Percentiles rank a stretch among this genome's conserved stretches.
These are phyloP conservation scores for Osmoderma eremita DNA, from an alignment of 2,888 invertebrate species.

Conservation along the genomic window DNA sequence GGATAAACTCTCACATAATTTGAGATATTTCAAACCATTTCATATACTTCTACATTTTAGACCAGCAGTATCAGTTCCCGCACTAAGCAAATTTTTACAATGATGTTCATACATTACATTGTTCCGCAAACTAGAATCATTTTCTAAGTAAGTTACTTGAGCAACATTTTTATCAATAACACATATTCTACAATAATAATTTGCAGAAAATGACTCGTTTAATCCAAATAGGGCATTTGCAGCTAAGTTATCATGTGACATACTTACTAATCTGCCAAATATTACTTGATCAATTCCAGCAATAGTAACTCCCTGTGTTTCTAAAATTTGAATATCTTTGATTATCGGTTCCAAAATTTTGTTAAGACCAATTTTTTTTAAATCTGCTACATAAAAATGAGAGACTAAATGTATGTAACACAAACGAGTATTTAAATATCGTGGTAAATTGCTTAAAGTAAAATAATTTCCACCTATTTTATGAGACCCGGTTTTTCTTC, in stretches of 20 bases:
- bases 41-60: slow-evolving; percentile 43
- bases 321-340: slow-evolving; percentile 37
- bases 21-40: slow-evolving; percentile 46
- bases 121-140: slow-evolving; percentile 25
- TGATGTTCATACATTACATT: slow-evolving; percentile 22
- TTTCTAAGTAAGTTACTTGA: slow-evolving; percentile 26
- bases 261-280: slow-evolving; percentile 41
- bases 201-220: slow-evolving; percentile 49
- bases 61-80: slow-evolving; percentile 37
- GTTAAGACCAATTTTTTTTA: slow-evolving; percentile 29
- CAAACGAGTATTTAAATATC: slow-evolving; percentile 37
- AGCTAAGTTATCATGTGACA: slow-evolving; percentile 47
- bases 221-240: slow-evolving; percentile 47
- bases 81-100: neutral
- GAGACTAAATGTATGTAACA: slow-evolving; percentile 38
- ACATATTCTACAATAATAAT: slow-evolving; percentile 49
- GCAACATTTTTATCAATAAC: slow-evolving; percentile 35
- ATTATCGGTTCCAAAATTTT: slow-evolving; percentile 38
- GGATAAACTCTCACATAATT: slow-evolving; percentile 42
- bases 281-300: slow-evolving; percentile 21
- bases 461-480: slow-evolving; percentile 44
- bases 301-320: slow-evolving; percentile 31
- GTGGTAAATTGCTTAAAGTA: slow-evolving; percentile 37
- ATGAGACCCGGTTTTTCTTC: slow-evolving; percentile 42
- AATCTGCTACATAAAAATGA: slow-evolving; percentile 1